Evolutionary conservation across 2,113 vertebrate species (phyloP).

Genomic region (Sialia sialis): DNA sequence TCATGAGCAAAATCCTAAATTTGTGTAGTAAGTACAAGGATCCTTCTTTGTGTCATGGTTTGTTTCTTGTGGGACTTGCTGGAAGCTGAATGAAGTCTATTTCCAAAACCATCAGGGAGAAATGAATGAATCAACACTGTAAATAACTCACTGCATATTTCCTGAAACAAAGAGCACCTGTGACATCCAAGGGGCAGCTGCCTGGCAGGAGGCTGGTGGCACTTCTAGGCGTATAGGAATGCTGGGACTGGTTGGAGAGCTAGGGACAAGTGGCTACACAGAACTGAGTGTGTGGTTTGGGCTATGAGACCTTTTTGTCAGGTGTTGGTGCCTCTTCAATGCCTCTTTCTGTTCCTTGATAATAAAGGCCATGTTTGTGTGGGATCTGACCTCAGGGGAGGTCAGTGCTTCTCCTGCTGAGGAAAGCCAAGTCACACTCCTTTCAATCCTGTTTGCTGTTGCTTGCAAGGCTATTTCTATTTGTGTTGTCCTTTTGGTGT

Average conservation of each 20-base stretch:
- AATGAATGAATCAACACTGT: neutral
- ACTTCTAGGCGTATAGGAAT: neutral
- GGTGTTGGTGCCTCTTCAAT: constrained; percentile 37
- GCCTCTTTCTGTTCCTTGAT: constrained; percentile 48
- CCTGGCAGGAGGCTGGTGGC: neutral
- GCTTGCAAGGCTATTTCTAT: constrained; percentile 29
- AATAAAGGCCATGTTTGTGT: constrained; percentile 47
- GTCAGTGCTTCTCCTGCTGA: neutral
- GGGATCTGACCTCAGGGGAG: constrained; percentile 32
- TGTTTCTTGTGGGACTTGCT: neutral
- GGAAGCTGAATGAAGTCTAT: neutral
- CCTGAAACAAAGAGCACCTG: constrained; percentile 38
- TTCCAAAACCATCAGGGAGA: constrained; percentile 29
- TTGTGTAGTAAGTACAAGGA: neutral
- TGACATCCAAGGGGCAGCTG: neutral
- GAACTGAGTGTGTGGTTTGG: neutral
- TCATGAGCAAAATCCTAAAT: neutral
- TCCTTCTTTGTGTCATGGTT: neutral
- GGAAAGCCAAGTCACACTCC: constrained; percentile 35
- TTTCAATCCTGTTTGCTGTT: constrained; percentile 24
- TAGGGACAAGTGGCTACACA: neutral
- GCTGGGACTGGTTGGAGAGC: neutral
- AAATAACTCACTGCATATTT: constrained; percentile 20
- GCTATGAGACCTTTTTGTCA: constrained; percentile 17
- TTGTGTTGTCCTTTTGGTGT: constrained; percentile 45